phyloP scores from a whole-genome alignment of 2,888 invertebrate genomes.

The Biston stratarius region DNA sequence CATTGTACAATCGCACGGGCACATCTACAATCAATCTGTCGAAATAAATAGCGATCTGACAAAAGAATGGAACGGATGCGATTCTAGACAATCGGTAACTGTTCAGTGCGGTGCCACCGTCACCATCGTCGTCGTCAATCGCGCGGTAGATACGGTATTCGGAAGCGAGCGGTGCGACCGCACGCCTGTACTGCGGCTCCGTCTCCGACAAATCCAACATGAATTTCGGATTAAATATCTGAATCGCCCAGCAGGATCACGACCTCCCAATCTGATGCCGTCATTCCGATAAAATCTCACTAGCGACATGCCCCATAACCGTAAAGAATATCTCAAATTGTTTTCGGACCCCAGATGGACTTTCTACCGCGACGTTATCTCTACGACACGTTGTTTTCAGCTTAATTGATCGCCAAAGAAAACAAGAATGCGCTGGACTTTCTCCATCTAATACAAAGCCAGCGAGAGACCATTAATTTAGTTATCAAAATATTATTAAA shows the following conservation, averaged over 20 bases:
- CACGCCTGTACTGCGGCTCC: conserved; percentile 48
- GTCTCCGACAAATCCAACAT: conserved; percentile 51
- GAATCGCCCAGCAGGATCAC: conserved; percentile 60
- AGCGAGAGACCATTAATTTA: conserved; percentile 52
- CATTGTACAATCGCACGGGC: conserved; percentile 67
- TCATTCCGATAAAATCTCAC: conserved; percentile 62
- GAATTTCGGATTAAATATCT: conserved; percentile 52
- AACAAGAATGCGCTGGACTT: conserved; percentile 41
- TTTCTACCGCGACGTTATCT: conserved; percentile 45
- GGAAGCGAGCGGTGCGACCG: conserved; percentile 55
- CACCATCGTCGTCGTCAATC: conserved; percentile 46
- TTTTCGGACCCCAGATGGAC: conserved; percentile 41
- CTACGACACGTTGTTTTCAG: conserved; percentile 40
- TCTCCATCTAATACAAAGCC: conserved; percentile 41
- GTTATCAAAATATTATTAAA: conserved; percentile 60
- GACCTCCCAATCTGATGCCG: conserved; percentile 65
- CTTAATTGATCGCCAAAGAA: conserved; percentile 44
- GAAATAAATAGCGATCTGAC: conserved; percentile 76
- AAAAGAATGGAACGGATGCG: conserved; percentile 73
- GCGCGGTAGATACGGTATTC: conserved; percentile 64
- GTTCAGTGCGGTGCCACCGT: conserved; percentile 63
- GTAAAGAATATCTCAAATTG: conserved; percentile 54
- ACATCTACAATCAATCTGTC: conserved; percentile 77
- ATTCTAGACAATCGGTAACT: conserved; percentile 79
- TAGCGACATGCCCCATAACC: conserved; percentile 51